These are phyloP conservation scores for Beaufortia kweichowensis DNA, from an alignment of 2,113 vertebrate species.

Conservation along the genomic window DNA sequence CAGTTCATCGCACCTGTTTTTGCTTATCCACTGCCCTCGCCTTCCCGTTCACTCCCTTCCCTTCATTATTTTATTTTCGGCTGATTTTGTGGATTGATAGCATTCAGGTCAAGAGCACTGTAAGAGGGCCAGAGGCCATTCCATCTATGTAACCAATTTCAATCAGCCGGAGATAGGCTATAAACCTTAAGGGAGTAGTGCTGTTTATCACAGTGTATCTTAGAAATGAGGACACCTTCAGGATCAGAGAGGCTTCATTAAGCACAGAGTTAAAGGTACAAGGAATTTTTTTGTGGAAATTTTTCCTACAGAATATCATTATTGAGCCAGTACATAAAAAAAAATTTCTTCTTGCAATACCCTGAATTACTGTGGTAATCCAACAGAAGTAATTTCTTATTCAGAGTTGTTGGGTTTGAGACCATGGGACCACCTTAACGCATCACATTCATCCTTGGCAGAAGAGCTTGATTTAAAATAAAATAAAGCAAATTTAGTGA, in stretches of 20 bases:
- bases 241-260: not conserved
- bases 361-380: too few relatives aligned
- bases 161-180: conserved; percentile 18
- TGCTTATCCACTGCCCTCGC: not conserved
- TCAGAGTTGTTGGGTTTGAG: too few relatives aligned
- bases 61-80: conserved; percentile 14
- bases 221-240: conserved; percentile 11
- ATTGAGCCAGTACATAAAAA: too few relatives aligned
- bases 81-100: conserved; percentile 20
- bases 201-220: conserved; percentile 12
- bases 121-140: conserved; percentile 12
- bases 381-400: too few relatives aligned
- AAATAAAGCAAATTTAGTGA: too few relatives aligned
- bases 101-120: conserved; percentile 16
- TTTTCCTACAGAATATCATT: too few relatives aligned
- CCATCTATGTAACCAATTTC: not conserved
- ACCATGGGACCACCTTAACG: too few relatives aligned
- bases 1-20: conserved; percentile 11
- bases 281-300: too few relatives aligned
- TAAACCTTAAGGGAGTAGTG: conserved; percentile 5
- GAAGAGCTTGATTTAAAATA: too few relatives aligned
- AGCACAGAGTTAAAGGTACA: not conserved
- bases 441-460: too few relatives aligned
- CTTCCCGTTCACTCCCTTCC: not conserved
- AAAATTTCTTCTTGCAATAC: too few relatives aligned